Conservation (phyloP, 92 coral and sea anemone species). For the Epizoanthus rinbou region DNA sequence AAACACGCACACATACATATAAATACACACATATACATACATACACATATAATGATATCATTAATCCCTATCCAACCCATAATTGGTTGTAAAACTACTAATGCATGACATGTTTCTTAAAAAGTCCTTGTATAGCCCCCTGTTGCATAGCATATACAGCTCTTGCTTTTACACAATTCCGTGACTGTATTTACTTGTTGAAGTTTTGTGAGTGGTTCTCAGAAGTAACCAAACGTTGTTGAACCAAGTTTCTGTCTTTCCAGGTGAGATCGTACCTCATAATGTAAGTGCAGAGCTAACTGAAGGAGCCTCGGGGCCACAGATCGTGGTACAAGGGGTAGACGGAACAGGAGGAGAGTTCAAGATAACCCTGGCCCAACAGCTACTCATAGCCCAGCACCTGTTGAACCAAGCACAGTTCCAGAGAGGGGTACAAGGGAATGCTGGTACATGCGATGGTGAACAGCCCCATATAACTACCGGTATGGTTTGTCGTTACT, state of each 20-base stretch:
- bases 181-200: too few species aligned
- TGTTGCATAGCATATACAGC: too few species aligned
- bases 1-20: too few species aligned
- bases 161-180: too few species aligned
- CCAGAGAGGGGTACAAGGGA: slow-evolving; percentile 61
- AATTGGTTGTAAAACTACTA: too few species aligned
- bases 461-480: slow-evolving; percentile 68
- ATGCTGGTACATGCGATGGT: slow-evolving; percentile 39
- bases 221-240: background rate
- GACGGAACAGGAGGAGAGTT: slow-evolving; percentile 83
- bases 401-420: slow-evolving; percentile 78
- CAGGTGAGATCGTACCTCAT: slow-evolving; percentile 80
- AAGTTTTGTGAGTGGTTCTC: background rate
- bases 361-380: slow-evolving; percentile 88
- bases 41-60: too few species aligned
- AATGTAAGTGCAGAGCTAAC: slow-evolving; percentile 75
- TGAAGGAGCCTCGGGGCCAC: slow-evolving; percentile 79
- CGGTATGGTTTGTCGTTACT: slow-evolving; percentile 32
- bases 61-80: too few species aligned
- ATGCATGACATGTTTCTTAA: too few species aligned
- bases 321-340: slow-evolving; percentile 80
- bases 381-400: slow-evolving; percentile 84
- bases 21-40: too few species aligned
- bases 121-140: too few species aligned
- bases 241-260: background rate